Evolutionary conservation across 2,113 vertebrate species (phyloP), one percentile per base, ranked within the genome.

Genomic region (Gallinago media): DNA sequence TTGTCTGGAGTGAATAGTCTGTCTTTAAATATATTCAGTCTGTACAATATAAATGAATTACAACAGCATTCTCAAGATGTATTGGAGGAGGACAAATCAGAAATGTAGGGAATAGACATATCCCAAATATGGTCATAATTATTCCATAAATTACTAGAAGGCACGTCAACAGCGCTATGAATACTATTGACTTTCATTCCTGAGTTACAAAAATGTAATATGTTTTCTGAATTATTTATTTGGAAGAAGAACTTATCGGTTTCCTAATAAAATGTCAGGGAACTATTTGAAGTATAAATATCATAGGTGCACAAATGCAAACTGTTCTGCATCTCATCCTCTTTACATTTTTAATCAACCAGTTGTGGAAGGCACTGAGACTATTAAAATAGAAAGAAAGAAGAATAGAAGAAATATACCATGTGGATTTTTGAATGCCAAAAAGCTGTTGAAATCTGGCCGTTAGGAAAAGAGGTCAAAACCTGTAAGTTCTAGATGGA

Each of bases 91-190:
- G 78, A 91, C 79, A 97, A 96, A 85, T 94, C 83, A 96, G 83
- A 94, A 97, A 88, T 58, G 63, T 81, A 94, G 77, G 63, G 72
- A 97, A 94, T 32, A 95, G 65, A 73, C 75, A 50, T 85, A 87
- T 50, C 55, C 91, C 76, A 93, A 81, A 94, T 96, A 95, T 55
- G 88, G 91, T 85, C 77, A 95, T 96, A 95, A 96, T 97, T 95
- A 96, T 95, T 96, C 90, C 61, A 95, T 92, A 95, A 95, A 97
- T 96, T 95, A 96, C 88, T 95, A 81, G 52, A 84, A 92, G 61
- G 77, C 88, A 95, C 93, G 89, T 90, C 89, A 88, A 88, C 92
- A 85, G 67, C 62, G 86, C 88, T 93, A 87, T 89, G 91, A 95
- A 93, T 78, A 91, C 83, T 93, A 95, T 58, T 88, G 92, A 92